Conservation (phyloP, 2,888 invertebrate genomes). For the Sclerodermus sp. region DNA sequence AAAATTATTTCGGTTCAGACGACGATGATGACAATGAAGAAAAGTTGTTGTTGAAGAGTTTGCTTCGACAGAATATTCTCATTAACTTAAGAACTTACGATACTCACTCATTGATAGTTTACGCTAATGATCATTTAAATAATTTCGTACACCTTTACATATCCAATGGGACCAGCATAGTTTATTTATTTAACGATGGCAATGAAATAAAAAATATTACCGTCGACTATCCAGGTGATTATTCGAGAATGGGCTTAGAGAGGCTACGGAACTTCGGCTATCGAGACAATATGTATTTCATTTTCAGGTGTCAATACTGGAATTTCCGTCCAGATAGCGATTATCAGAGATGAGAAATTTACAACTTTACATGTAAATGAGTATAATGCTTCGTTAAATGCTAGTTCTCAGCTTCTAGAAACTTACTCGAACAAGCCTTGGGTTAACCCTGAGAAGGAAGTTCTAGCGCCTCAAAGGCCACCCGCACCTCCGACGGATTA, state of each 20-base stretch:
- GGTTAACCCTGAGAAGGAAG: slow-evolving; percentile 82
- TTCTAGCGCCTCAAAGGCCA: slow-evolving; percentile 83
- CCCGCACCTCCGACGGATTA: slow-evolving; percentile 88
- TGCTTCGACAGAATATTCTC: slow-evolving; percentile 79
- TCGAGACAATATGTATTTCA: background rate
- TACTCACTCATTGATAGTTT: slow-evolving; percentile 77
- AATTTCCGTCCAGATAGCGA: slow-evolving; percentile 86
- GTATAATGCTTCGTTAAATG: slow-evolving; percentile 69
- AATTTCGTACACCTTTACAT: slow-evolving; percentile 91
- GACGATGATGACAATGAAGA: slow-evolving; percentile 62
- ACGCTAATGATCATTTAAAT: slow-evolving; percentile 90
- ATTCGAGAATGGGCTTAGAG: background rate
- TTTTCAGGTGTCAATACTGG: slow-evolving; percentile 71
- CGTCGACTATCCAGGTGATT: slow-evolving; percentile 66
- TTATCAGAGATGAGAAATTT: slow-evolving; percentile 70
- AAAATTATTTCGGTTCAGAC: slow-evolving; percentile 72
- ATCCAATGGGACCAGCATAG: slow-evolving; percentile 75
- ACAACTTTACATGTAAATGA: slow-evolving; percentile 84
- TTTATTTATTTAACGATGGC: slow-evolving; percentile 82
- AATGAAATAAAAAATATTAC: slow-evolving; percentile 79
- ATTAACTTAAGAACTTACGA: slow-evolving; percentile 89
- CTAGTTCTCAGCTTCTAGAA: slow-evolving; percentile 70
- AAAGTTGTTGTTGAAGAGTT: slow-evolving; percentile 66
- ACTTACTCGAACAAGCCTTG: slow-evolving; percentile 86
- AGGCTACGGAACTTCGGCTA: too few species aligned